Evolutionary conservation across 2,113 vertebrate genomes (phyloP), one percentile per base, ranked within the genome.

Genomic region (Sula dactylatra): DNA sequence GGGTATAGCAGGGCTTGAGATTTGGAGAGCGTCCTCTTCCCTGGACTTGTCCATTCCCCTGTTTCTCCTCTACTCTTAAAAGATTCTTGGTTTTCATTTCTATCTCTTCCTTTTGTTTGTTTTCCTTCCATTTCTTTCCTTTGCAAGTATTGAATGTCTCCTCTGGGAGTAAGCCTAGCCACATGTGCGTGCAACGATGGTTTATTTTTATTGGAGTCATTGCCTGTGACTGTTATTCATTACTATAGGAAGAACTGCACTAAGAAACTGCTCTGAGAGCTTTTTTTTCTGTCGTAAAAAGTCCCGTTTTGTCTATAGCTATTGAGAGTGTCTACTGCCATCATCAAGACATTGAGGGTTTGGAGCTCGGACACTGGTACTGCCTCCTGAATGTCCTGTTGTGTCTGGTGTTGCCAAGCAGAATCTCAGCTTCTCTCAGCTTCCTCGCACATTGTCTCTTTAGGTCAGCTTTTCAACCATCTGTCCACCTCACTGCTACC

Each of bases 181-280:
- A 94, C 92, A 91, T 82, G 58, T 91, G 55, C 10, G 3, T 86
- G 47, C 82, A 89, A 22, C 84, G 93, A 90, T 96, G 92, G 67
- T 72, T 77, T 97, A 95, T 96, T 97, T 96, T 97, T 95, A 94
- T 91, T 97, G 40, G 82, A 84, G 59, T 82, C 95, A n/a, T 93
- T 93, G 91, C 94, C 91, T 83, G 69, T 47, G 69, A 62, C 82
- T 93, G 94, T 96, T 97, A 80, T 62, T 97, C 93, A 82, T 96
- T 97, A 94, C 93, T 93, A 26, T 96, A 95, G 90, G 91, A 94
- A 96, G 94, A 96, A 55, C 84, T 94, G 71, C 69, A 38, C 56
- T 93, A 91, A 93, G 65, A 93, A 94, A 94, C 49, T 89, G 61
- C 73, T 83, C 55, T 24, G 21, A 82, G 70, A 56, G 22, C 31